Evolutionary conservation across 2,113 vertebrate genomes (phyloP), one percentile per base, ranked within the genome.

Genomic region (Clarias macrocephalus): DNA sequence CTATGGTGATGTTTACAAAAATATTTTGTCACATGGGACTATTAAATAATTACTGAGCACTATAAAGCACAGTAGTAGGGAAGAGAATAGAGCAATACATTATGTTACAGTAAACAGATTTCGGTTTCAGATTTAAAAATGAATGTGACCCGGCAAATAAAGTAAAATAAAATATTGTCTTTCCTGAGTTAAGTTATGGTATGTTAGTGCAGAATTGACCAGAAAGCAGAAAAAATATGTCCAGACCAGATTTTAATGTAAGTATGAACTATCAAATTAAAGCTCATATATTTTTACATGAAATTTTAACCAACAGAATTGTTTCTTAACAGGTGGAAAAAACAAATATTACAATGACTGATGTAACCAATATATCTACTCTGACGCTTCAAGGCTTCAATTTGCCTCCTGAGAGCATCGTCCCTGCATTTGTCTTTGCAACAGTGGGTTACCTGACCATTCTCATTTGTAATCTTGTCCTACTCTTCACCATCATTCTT

Each of bases 401-500:
- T 79, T 37, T 95, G 0, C 28, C 92, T 0, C 56, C 90, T 33
- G 91, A 94, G 52, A 72, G 5, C 8, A 87, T 87, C 2, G 0
- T 91, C 11, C 83, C 91, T 54, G 88, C 92, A 0, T 93, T 95
- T 70, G 66, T 95, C 15, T 93, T 95, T 57, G 94, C 94, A 12
- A 73, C 89, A 19, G 59, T 95, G 19, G 89, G 87, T 76, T 95
- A 95, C 88, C 87, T 93, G 86, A 86, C 94, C 28, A 95, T 95
- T 77, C 83, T 95, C 3, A 92, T 94, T 82, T 95, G 94, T 86
- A 95, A 95, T 90, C 88, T 93, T 0, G n/a, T 88, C 12, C 91
- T 96, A 0, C 90, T 95, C 59, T 56, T 93, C 63, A 93, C 93
- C 56, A 93, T 96, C 5, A 48, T 92, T 6, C 66, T 92, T 52